Evolutionary conservation across 1,140 invertebrate genomes (phyloP).

Genomic region (Semibalanus balanoides): DNA sequence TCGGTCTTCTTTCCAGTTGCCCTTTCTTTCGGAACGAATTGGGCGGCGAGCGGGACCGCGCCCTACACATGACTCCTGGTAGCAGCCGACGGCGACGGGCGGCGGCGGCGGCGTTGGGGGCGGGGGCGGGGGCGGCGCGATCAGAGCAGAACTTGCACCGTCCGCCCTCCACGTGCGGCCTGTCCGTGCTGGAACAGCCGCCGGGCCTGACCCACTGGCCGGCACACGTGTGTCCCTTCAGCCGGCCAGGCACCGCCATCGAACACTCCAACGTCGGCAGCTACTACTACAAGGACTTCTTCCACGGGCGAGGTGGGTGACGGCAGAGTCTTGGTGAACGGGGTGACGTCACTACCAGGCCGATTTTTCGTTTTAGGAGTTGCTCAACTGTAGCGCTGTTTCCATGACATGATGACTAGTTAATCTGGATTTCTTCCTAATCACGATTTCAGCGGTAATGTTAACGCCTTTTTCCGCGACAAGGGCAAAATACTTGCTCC

Average conservation of each 20-base stretch:
- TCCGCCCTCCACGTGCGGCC: slow-evolving; percentile 55
- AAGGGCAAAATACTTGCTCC: too few relatives aligned
- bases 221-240: slow-evolving; percentile 49
- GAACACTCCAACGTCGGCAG: background rate
- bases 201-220: slow-evolving; percentile 58
- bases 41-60: slow-evolving; percentile 72
- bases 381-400: too few relatives aligned
- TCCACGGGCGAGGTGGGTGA: background rate
- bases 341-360: too few relatives aligned
- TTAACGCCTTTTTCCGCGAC: too few relatives aligned
- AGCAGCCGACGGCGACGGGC: slow-evolving; percentile 8
- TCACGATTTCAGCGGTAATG: too few relatives aligned
- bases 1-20: too few relatives aligned
- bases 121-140: too few relatives aligned
- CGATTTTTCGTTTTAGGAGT: too few relatives aligned
- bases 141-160: slow-evolving; percentile 38
- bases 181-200: slow-evolving; percentile 60
- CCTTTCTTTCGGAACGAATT: slow-evolving; percentile 88
- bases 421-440: too few relatives aligned
- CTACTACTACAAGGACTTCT: slow-evolving; percentile 6
- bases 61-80: slow-evolving; percentile 3
- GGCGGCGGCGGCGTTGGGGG: slow-evolving; percentile 8
- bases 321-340: too few relatives aligned
- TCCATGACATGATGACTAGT: too few relatives aligned
- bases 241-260: background rate